Evolutionary conservation across 2,113 vertebrate species (phyloP).

Genomic region (Probosciger aterrimus): DNA sequence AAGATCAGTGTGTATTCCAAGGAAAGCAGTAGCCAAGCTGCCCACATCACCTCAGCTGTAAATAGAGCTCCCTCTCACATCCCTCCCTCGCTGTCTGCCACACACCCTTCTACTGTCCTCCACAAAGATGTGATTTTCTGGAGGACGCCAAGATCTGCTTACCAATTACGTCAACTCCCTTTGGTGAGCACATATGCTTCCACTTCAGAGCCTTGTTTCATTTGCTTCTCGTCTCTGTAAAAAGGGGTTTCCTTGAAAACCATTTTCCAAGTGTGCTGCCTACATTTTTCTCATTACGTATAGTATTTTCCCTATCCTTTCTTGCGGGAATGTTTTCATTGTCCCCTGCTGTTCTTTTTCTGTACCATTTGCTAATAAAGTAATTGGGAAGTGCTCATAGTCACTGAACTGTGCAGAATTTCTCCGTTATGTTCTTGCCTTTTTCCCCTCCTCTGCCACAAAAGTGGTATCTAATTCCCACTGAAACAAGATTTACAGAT

Average conservation of each 20-base stretch:
- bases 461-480: background rate
- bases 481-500: background rate
- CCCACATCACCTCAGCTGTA: background rate
- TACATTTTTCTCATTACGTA: background rate
- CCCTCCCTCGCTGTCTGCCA: background rate
- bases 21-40: background rate
- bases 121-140: background rate
- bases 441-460: background rate
- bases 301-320: background rate
- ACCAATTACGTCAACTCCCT: slow-evolving; percentile 29
- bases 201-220: slow-evolving; percentile 41
- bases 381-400: background rate
- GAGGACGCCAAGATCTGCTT: background rate
- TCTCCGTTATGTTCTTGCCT: background rate
- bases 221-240: slow-evolving; percentile 16
- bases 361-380: background rate
- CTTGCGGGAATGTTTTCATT: background rate
- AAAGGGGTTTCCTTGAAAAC: slow-evolving; percentile 43
- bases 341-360: background rate
- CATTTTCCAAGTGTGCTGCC: background rate
- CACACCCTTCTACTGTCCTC: background rate
- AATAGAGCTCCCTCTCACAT: background rate
- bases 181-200: slow-evolving; percentile 39
- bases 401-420: background rate
- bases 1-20: background rate